These are phyloP conservation scores for Globodera rostochiensis DNA, from an alignment of 1,140 invertebrate genomes.

Conservation along the genomic window DNA sequence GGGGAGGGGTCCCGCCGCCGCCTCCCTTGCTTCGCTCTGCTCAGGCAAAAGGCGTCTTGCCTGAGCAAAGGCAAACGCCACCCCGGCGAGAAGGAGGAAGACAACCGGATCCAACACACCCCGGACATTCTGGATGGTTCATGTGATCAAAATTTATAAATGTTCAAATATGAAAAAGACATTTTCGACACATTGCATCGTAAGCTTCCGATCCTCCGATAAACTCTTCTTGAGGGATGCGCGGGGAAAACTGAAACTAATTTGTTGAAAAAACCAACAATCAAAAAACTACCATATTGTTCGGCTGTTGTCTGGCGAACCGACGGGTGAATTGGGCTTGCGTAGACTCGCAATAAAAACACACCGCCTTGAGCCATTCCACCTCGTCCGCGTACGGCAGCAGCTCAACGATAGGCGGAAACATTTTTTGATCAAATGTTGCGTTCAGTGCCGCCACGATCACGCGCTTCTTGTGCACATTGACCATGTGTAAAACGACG, in stretches of 20 bases:
- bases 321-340: background rate
- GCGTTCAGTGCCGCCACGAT: background rate
- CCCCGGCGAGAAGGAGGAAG: no score
- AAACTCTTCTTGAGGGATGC: background rate
- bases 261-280: background rate
- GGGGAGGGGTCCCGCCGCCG: no score
- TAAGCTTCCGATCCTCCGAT: background rate
- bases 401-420: background rate
- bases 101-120: background rate
- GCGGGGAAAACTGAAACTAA: background rate
- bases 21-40: no score
- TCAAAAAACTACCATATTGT: background rate
- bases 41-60: no score
- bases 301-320: background rate
- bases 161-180: background rate
- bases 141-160: no score
- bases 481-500: background rate
- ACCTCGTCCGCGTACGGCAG: background rate
- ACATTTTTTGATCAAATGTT: background rate
- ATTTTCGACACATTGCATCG: background rate
- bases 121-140: background rate
- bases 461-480: background rate
- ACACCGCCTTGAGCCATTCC: background rate
- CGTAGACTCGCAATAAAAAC: background rate
- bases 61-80: no score